Evolutionary conservation across 1,140 invertebrate species (phyloP), one percentile per base, ranked within the genome.

Genomic region (Magallana gigas): DNA sequence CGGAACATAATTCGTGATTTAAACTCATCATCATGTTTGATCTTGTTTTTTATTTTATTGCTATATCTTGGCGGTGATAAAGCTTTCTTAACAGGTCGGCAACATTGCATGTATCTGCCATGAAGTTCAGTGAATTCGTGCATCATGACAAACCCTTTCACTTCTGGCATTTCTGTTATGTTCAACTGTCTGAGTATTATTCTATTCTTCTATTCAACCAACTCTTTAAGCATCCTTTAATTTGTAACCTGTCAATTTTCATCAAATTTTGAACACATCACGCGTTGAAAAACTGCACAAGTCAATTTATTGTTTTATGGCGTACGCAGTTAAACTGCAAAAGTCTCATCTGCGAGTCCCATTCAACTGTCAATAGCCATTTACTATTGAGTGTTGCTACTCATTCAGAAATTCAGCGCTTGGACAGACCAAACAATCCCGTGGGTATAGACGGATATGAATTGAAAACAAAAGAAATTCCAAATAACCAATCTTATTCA

Each of bases 11-110:
- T 76, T 76, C 68, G 18, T 76, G 68, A 76, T 76, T 76, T 76
- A 76, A 76, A 76, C 68, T 23, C 68, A 76, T 76, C 68, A 76
- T 29, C 68, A 29, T 76, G 68, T 76, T 76, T 76, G 68, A 76
- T 76, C 68, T 48, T 76, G 68, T 76, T 76, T 76, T 76, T 76
- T 62, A 76, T 76, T 76, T 76, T 76, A 76, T 76, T 76, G 68
- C 68, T 48, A 23, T 76, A 76, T 76, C 68, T 76, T 76, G 68
- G 12, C 36, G 18, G 68, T 76, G 68, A 76, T 76, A 76, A 76
- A 76, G 68, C 23, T 76, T 76, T 76, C 68, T 18, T 76, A 76
- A 76, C 68, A 76, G 68, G 68, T 76, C 68, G 68, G 68, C 23
- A 76, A 76, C 68, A 76, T 36, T 29, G 23, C 68, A 76, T 18